Conservation (phyloP, 2,888 invertebrate genomes). For the Seladonia tumulorum region DNA sequence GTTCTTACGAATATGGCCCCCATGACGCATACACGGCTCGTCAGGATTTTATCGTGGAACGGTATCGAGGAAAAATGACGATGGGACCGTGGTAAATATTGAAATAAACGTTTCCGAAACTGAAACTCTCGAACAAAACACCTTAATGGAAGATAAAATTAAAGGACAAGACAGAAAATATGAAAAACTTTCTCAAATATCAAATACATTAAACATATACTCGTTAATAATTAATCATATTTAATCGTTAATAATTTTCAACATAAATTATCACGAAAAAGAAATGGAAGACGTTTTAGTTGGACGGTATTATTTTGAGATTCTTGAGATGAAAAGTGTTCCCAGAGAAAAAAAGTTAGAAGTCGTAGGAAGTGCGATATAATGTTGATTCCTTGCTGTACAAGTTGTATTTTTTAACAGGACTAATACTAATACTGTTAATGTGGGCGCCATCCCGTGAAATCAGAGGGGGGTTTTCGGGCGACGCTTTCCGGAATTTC, state of each 20-base stretch:
- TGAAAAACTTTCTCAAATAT: neutral
- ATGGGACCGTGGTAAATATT: neutral
- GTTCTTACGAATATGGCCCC: neutral
- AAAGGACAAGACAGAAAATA: neutral
- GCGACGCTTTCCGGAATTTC: conserved; percentile 79
- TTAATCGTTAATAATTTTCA: too few species aligned
- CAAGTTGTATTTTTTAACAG: neutral
- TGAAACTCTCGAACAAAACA: neutral
- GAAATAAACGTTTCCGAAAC: neutral
- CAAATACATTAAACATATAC: too few species aligned
- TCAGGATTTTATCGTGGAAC: neutral
- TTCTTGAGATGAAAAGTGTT: neutral
- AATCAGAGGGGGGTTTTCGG: conserved; percentile 57
- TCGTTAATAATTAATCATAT: too few species aligned
- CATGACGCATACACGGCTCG: neutral
- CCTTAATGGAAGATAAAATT: neutral
- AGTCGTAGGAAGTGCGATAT: neutral
- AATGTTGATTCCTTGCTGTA: neutral
- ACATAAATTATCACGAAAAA: too few species aligned
- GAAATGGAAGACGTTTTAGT: too few species aligned
- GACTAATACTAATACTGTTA: conserved; percentile 1
- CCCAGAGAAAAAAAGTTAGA: neutral
- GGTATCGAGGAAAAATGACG: neutral
- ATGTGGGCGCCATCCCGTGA: conserved; percentile 21
- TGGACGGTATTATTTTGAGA: too few species aligned